Conservation (phyloP, 2,888 invertebrate genomes). For the Acrocyrtus sp. region DNA sequence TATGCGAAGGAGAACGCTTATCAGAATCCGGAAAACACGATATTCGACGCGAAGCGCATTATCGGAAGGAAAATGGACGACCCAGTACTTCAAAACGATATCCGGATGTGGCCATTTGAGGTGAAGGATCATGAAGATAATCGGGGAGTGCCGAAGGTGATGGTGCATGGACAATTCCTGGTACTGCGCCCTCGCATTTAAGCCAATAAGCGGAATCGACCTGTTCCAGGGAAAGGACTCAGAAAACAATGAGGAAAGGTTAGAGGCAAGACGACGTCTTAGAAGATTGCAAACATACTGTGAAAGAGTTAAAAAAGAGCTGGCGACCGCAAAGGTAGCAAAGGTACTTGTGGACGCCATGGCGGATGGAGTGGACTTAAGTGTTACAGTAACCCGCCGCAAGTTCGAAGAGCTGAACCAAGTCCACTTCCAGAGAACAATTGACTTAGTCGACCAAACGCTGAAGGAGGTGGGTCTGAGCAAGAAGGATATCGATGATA, state of each 20-base stretch:
- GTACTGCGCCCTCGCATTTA: conserved; percentile 37
- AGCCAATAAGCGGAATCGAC: conserved; percentile 4
- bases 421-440: background rate
- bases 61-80: conserved; percentile 51
- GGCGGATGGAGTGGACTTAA: conserved; percentile 1
- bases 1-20: conserved; percentile 81
- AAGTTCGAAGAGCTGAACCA: conserved; percentile 32
- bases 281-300: conserved; percentile 13
- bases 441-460: conserved; percentile 15
- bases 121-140: conserved; percentile 65
- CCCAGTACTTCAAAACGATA: conserved; percentile 31
- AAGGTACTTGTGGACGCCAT: conserved; percentile 9
- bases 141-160: conserved; percentile 11
- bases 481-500: conserved; percentile 20
- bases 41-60: conserved; percentile 65
- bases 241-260: background rate
- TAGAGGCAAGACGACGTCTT: conserved; percentile 6
- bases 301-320: conserved; percentile 11
- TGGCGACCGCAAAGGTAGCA: background rate
- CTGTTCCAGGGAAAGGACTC: conserved; percentile 24
- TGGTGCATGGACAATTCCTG: conserved; percentile 7
- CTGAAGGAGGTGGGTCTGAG: background rate
- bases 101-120: conserved; percentile 51
- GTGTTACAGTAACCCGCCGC: background rate
- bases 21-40: conserved; percentile 76